Evolutionary conservation across 2,797 vertebrate species (phyloP), one percentile per base, ranked within the genome.

Genomic region (Danionella dracula): DNA sequence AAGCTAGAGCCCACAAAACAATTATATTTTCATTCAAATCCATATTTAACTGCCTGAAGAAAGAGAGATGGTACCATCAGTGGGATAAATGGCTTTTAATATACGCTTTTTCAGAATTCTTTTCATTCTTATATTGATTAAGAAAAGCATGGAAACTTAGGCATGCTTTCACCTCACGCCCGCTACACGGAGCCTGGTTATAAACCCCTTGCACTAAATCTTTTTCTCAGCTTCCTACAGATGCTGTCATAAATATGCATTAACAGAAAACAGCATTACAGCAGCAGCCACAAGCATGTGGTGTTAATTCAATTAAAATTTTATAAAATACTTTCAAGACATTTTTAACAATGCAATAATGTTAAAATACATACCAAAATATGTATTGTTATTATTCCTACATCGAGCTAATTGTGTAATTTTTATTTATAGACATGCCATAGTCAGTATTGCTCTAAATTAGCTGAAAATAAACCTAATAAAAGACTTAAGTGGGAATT

Each of bases 91-190:
- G n/a, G 38, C 42, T 74, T 65, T 72, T 41, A 70, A 72, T 69
- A 62, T 60, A 34, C 7, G 67, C 50, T 62, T 66, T 53, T 55
- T 49, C 37, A 34, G 53, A 55, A 69, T 51, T 69, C 51, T 27
- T 67, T 77, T 64, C 73, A 19, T 48, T 76, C 58, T 66, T 19
- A 46, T 81, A 86, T 85, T 56, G 84, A 88, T 87, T 75, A 68
- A 57, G 49, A 68, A 27, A 73, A 81, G 68, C 63, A 55, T 69
- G 27, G 15, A 49, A 62, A 38, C 74, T 41, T 54, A 57, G 34
- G 44, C 46, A 60, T 73, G 66, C 81, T 85, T 84, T 83, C 83
- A 83, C 79, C 78, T 58, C 69, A 72, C 76, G 83, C 79, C 82
- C 81, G 57, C 74, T 72, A 77, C 63, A 27, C 35, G 50, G 63